phyloP scores from a whole-genome alignment of 2,113 vertebrate species.

The Sylvietta virens region DNA sequence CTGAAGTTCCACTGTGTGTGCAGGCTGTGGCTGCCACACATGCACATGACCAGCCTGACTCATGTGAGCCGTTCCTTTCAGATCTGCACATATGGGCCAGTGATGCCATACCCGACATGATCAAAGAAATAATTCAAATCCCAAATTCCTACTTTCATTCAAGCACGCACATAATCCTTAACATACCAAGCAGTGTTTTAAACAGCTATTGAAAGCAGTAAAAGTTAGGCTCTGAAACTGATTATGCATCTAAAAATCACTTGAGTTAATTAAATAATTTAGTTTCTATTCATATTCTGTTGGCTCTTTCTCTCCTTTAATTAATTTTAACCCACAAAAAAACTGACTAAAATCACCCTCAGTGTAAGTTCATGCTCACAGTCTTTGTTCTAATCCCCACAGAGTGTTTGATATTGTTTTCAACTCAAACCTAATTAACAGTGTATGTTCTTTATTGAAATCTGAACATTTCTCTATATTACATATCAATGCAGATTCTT shows the following conservation, averaged over 20 bases:
- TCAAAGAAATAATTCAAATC: background rate
- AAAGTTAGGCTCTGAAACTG: background rate
- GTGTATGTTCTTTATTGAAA: background rate
- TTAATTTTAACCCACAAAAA: background rate
- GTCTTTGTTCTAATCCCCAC: background rate
- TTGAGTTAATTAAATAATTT: slow-evolving; percentile 5
- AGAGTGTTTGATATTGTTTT: background rate
- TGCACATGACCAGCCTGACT: background rate
- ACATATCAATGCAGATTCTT: background rate
- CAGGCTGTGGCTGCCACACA: background rate
- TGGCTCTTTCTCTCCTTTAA: background rate
- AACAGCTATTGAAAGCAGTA: background rate
- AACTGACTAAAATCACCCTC: background rate
- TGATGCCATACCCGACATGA: background rate
- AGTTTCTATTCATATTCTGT: background rate
- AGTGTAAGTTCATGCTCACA: background rate
- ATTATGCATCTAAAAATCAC: slow-evolving; percentile 9
- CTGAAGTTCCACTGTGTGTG: background rate
- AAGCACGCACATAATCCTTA: background rate
- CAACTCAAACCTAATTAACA: background rate
- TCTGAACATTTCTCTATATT: background rate
- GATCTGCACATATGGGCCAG: background rate
- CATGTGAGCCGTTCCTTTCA: background rate
- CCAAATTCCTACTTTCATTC: background rate
- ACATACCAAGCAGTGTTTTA: background rate